phyloP scores from a whole-genome alignment of 2,113 vertebrate species.

The Erinaceus europaeus region DNA sequence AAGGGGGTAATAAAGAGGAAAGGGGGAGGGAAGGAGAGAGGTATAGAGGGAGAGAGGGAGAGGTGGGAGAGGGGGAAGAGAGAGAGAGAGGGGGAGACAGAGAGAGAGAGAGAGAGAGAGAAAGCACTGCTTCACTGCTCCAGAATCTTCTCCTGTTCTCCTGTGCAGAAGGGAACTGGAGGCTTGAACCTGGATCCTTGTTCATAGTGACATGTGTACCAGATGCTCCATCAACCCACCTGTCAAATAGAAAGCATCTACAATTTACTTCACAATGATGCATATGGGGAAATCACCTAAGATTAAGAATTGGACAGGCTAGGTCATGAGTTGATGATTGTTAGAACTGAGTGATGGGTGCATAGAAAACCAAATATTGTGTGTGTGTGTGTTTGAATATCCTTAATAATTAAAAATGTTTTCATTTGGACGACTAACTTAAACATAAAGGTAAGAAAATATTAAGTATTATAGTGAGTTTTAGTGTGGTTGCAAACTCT shows the following conservation, averaged over 20 bases:
- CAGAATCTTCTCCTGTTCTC: too few species aligned
- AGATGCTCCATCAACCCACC: too few species aligned
- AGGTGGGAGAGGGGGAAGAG: too few species aligned
- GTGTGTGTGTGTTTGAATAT: not conserved
- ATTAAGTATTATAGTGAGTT: not conserved
- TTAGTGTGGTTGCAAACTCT: not conserved
- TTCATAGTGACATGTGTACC: too few species aligned
- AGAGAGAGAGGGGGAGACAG: too few species aligned
- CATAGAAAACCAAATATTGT: not conserved
- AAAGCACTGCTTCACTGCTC: too few species aligned
- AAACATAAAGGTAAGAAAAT: not conserved
- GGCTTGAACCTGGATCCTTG: too few species aligned
- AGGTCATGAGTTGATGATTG: not conserved
- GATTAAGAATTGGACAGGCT: not conserved
- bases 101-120: too few species aligned
- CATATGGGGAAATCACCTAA: not conserved
- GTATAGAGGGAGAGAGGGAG: too few species aligned
- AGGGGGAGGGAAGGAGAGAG: too few species aligned
- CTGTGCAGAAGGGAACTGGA: too few species aligned
- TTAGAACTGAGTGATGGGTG: not conserved
- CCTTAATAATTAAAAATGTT: not conserved
- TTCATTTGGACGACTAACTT: not conserved
- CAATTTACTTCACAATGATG: not conserved
- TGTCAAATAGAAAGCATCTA: not conserved
- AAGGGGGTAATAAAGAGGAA: too few species aligned